Base-by-base conservation (phyloP, 1,140 invertebrate species). In the Drosophila lini region DNA sequence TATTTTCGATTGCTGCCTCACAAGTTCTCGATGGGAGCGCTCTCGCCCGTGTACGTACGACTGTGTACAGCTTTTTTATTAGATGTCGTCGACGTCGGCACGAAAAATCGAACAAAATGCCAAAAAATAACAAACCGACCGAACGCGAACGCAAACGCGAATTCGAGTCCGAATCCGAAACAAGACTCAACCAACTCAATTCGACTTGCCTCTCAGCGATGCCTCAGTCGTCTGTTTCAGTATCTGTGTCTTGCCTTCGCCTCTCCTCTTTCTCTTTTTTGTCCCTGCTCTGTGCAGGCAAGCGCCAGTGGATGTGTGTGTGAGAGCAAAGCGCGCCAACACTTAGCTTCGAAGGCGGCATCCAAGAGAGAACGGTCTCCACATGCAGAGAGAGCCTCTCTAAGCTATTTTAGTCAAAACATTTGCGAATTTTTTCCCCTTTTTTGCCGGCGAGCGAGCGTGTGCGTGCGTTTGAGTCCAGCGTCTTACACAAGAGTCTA, bases 331-430 rank as follows among this genome's bases (percentile, higher is more conserved):
- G 81, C 81, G 71, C 81, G 81, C 81, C 81, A 85, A 85, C 56
- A 68, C 71, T 83, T 83, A 67, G 80, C 71, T 80, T 80, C 3
- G 74, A 50, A 78, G 67, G 64, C 58, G 60, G 32, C 52, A 57
- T 31, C 28, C 32, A 50, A 48, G 55, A 58, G 60, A 75, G 70
- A n/a, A 25, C 11, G 55, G 44, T 28, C 16, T 28, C 31, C 48
- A 70, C 5, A 55, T 52, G n/a, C 34, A 25, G 52, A 45, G 42
- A 44, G 56, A 50, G 59, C 19, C 69, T 74, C 80, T 89, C 84
- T 89, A 89, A 89, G 84, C 80, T 89, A 81, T 86, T 89, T 89
- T 89, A 89, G 85, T 80, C 84, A 89, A 89, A 89, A 89, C 84
- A 89, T 89, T 89, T 73, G 84, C 84, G 57, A 89, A 78, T 78